Evolutionary conservation across 2,113 vertebrate species (phyloP), one percentile per base, ranked within the genome.

Genomic region (Litocranius walleri): DNA sequence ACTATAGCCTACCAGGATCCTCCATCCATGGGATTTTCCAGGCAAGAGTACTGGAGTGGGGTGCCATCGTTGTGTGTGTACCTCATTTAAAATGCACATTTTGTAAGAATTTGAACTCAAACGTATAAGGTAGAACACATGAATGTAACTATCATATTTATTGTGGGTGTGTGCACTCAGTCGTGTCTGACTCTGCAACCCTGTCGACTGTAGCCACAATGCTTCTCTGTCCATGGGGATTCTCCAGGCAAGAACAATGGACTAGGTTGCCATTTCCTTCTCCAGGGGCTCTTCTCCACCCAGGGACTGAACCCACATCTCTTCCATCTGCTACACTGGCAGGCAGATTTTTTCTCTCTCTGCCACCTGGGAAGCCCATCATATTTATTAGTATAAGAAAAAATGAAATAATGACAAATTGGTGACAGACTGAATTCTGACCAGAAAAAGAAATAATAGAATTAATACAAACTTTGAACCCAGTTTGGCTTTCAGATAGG

Each of bases 191-290:
- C 23, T 43, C 71, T 77, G 71, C 23, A 43, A 43, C 23, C 0
- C 2, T 7, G 43, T 77, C 0, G 1, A 77, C 21, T 77, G 12
- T 43, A 77, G 40, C 23, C 0, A 0, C 12, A 13, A 43, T 3
- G 23, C 40, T 77, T 23, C 23, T 43, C 23, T 77, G 71, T 77
- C n/a, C 71, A 15, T 43, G 23, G 36, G 36, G 40, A 77, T 43
- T 77, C 23, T 77, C 40, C 23, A 77, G 71, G 71, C 23, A 77
- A 77, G 71, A 77, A 77, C 43, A 27, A 3, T 27, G 40, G 6
- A 43, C 6, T 43, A 12, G 23, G 23, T 43, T 77, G 71, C 40
- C 71, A 77, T 77, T 77, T 77, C 71, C 71, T 77, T 23, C 40
- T 15, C 40, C 12, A 74, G 71, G 40, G 71, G 71, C 43, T 77